phyloP scores from a whole-genome alignment of 2,888 invertebrate genomes.

The Hololepta plana region DNA sequence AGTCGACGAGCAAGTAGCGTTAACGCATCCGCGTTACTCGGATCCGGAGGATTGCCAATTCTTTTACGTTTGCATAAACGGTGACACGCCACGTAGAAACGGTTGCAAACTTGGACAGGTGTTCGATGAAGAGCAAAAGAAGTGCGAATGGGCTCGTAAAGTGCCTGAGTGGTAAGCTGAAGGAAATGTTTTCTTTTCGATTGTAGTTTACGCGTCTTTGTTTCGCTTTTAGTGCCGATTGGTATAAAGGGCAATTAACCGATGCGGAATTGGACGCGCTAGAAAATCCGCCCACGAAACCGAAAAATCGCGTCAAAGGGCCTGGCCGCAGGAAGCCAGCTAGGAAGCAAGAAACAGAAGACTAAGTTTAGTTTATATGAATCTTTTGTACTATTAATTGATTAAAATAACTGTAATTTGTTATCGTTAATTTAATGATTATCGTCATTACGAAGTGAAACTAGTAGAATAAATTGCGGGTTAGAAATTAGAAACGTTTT shows the following conservation, averaged over 20 bases:
- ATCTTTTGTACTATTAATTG: background rate
- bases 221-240: conserved; percentile 51
- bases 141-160: conserved; percentile 73
- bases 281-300: conserved; percentile 59
- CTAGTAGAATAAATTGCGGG: too few species aligned
- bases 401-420: background rate
- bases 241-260: conserved; percentile 74
- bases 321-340: conserved; percentile 17
- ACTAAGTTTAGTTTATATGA: conserved; percentile 9
- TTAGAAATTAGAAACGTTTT: too few species aligned
- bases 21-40: conserved; percentile 70
- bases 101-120: conserved; percentile 81
- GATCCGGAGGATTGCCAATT: conserved; percentile 81
- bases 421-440: too few species aligned
- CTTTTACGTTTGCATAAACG: conserved; percentile 86
- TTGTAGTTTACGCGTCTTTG: too few species aligned
- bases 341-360: conserved; percentile 13
- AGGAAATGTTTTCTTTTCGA: background rate
- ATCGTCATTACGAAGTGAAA: too few species aligned
- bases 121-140: conserved; percentile 62
- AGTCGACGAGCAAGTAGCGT: conserved; percentile 51
- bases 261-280: conserved; percentile 62
- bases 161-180: conserved; percentile 69
- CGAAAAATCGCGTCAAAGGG: conserved; percentile 34
- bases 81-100: conserved; percentile 63